Evolutionary conservation across 2,113 vertebrate genomes (phyloP), one percentile per base, ranked within the genome.

Genomic region (Paradisaea rubra): DNA sequence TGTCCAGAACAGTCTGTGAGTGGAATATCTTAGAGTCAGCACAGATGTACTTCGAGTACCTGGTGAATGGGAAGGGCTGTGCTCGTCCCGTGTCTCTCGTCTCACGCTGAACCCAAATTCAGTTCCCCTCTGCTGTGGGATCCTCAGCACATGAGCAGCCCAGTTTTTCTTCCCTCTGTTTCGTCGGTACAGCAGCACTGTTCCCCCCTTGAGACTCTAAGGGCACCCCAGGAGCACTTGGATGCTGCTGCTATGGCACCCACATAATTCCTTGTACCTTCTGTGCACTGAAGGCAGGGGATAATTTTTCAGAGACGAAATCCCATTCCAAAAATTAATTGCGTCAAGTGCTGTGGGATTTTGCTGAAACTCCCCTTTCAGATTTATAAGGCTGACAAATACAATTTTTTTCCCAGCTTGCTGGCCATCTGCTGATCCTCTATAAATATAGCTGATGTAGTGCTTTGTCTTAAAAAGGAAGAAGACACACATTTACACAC

Each of bases 371-470:
- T 88, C 52, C 52, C 22, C 56, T 88, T 86, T 80, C 56, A 83
- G 88, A 90, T 91, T 89, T 93, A 84, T 70, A 91, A 94, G 47
- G 68, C 81, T 95, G 85, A 94, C 47, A 94, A 73, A 92, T 86
- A 50, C 3, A 57, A 20, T 52, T 81, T 86, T 84, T 92, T 79
- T 45, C 64, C 45, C 94, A 95, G 92, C 90, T 90, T 94, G 86
- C 77, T 93, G 88, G 69, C 95, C 94, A 96, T 97, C 92, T 96
- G 95, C 86, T 92, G 82, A 93, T 88, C 77, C 57, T 88, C 69
- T 86, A 79, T 80, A 95, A 95, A 91, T 92, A 94, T 56, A 93
- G 73, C 19, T 91, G 84, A 92, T 86, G 35, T 17, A 88, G 59
- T 83, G 73, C 54, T 95, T 91, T 93, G 72, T 81, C 82, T 92